These are phyloP conservation scores for Zoanthus solanderi DNA, from an alignment of 92 coral and sea anemone species.

Conservation along the genomic window DNA sequence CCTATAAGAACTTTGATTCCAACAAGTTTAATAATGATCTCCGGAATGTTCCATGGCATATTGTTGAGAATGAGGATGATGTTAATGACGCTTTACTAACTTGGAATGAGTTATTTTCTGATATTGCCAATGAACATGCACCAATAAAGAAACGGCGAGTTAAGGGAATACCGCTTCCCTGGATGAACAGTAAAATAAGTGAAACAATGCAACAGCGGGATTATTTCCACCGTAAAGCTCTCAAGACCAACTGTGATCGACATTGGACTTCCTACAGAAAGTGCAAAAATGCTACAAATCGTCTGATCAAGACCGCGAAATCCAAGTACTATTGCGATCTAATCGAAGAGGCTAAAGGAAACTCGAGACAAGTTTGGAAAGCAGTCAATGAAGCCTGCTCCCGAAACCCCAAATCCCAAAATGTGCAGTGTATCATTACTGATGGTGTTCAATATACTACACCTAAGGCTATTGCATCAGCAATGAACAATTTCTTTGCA, in stretches of 20 bases:
- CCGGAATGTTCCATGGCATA: slow-evolving; percentile 61
- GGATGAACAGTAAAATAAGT: too few species aligned
- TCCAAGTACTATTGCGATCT: too few species aligned
- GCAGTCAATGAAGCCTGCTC: not conserved
- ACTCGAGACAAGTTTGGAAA: not conserved
- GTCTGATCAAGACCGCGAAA: too few species aligned
- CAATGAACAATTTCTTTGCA: not conserved
- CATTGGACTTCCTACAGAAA: too few species aligned
- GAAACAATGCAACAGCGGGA: too few species aligned
- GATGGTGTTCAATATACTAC: slow-evolving; percentile 5
- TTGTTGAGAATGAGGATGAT: slow-evolving; percentile 45
- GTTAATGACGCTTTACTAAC: slow-evolving; percentile 35
- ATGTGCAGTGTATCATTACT: slow-evolving; percentile 6
- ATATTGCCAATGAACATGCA: not conserved
- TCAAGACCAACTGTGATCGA: too few species aligned
- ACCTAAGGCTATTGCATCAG: slow-evolving; percentile 12
- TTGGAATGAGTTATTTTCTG: slow-evolving; percentile 50
- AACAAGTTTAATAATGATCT: slow-evolving; percentile 51
- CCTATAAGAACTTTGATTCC: slow-evolving; percentile 5
- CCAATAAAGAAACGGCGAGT: slow-evolving; percentile 13
- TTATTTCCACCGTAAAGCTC: too few species aligned
- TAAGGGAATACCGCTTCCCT: not conserved
- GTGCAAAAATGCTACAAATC: too few species aligned
- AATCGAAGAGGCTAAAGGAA: not conserved
- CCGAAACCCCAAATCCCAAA: not conserved